Base-by-base conservation (phyloP, 2,113 vertebrate species). In the Microcebus tavaratra region DNA sequence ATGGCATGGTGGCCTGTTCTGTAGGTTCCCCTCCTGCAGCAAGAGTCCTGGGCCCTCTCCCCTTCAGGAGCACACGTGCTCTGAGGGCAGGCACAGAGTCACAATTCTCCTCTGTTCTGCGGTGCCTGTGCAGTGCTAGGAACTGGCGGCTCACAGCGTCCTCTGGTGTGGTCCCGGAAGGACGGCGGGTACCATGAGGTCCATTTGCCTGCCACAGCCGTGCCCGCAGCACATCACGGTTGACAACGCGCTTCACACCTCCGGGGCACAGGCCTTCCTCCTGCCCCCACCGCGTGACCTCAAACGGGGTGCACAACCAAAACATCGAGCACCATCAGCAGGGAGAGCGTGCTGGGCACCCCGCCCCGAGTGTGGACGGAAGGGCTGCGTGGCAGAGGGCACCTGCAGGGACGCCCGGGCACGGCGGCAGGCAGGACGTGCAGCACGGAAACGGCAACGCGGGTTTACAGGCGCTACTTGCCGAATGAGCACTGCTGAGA, bases 181-280 rank as follows among this genome's bases (percentile, higher is more conserved):
- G 67, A 36, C 0, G 13, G 1, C 0, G 29, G 11, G 39, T 72
- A 67, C 23, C 50, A 23, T 25, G 1, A 48, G 61, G 81, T 34
- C n/a, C 3, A 57, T 5, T 42, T 39, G 42, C 23, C 5, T 8
- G 84, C 11, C 27, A 7, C 3, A 6, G 23, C 20, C 6, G 2
- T 1, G 17, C 42, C 17, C 11, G 2, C 1, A 4, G 79, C 31
- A 50, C 36, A 42, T 84, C 73, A 39, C 25, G 61, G 29, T 3
- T 29, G 63, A 39, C 42, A 61, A 14, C 1, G 0, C 9, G 20
- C 65, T 48, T 92, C 29, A 59, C 27, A 5, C 55, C 36, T 13
- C 61, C 27, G 18, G 63, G 36, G 42, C n/a, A 23, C 8, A 79
- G 4, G 39, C 2, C 15, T 65, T 61, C 73, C 17, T 57, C 39